phyloP scores from a whole-genome alignment of 2,113 vertebrate species.

The Austrofundulus limnaeus region DNA sequence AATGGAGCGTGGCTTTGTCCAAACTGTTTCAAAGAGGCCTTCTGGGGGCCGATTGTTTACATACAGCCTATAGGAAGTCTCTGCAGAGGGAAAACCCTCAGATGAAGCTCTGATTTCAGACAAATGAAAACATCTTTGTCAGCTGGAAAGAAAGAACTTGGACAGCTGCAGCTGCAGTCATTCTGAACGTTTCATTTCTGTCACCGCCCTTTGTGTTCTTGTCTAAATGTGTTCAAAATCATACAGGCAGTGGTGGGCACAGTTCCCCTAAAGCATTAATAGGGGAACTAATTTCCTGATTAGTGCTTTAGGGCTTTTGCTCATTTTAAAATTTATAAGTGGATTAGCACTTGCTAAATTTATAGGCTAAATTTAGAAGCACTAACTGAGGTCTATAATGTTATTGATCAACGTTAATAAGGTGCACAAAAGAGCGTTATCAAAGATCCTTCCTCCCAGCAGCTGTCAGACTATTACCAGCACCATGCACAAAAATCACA shows the following conservation, averaged over 20 bases:
- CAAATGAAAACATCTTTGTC: constrained; percentile 26
- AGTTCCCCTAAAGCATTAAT: too few species aligned
- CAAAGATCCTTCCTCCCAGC: too few species aligned
- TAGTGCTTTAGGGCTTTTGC: too few species aligned
- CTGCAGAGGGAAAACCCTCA: background rate
- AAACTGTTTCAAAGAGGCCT: constrained; percentile 21
- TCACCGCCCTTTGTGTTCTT: constrained; percentile 12
- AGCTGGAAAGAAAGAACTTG: constrained; percentile 20
- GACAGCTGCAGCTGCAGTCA: constrained; percentile 55
- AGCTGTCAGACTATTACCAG: too few species aligned
- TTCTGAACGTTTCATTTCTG: constrained; percentile 24
- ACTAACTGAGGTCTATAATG: too few species aligned
- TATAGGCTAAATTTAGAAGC: too few species aligned
- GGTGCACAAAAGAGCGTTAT: too few species aligned
- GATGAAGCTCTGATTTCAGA: background rate
- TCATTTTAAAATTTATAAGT: too few species aligned
- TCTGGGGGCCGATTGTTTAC: background rate
- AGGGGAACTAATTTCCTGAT: too few species aligned
- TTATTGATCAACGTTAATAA: too few species aligned
- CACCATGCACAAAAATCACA: too few species aligned
- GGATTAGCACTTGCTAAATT: too few species aligned
- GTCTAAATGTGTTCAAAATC: background rate
- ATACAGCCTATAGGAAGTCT: background rate
- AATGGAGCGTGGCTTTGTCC: constrained; percentile 33
- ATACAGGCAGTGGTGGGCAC: background rate